Percentiles rank a stretch among this genome's conserved stretches.
Conservation (phyloP, 2,113 vertebrate genomes). For the Mystacornis crossleyi region DNA sequence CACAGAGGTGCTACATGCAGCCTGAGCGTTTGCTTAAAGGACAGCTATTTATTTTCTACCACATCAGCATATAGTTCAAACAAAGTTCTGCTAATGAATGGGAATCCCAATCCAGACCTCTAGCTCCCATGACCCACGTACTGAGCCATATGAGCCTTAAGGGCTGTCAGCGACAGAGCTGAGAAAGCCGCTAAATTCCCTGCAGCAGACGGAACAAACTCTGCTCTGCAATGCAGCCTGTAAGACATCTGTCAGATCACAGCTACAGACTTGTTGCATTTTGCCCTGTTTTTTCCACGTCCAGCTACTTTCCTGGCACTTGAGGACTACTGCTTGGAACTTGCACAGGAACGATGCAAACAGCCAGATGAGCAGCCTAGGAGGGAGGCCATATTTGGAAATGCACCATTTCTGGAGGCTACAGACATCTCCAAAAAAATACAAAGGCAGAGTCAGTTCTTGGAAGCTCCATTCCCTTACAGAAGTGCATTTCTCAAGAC, state of each 20-base stretch:
- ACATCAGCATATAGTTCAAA: background rate
- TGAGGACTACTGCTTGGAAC: slow-evolving; percentile 10
- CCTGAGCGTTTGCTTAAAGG: background rate
- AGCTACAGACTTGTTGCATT: background rate
- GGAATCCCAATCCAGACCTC: background rate
- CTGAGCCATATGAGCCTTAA: background rate
- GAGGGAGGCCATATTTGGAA: slow-evolving; percentile 41
- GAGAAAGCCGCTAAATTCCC: background rate
- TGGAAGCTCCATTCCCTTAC: background rate
- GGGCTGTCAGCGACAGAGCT: background rate
- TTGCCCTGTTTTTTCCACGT: background rate
- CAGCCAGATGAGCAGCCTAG: background rate
- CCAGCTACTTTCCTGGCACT: slow-evolving; percentile 58
- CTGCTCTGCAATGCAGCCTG: background rate
- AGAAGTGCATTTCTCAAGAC: background rate
- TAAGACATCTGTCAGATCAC: background rate
- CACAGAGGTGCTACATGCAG: background rate
- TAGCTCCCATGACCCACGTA: rapidly evolving
- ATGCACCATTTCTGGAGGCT: slow-evolving; percentile 35
- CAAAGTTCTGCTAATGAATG: background rate
- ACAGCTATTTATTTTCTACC: background rate
- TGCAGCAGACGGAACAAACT: background rate
- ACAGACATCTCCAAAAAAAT: background rate
- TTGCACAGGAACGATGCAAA: background rate
- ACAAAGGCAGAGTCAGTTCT: background rate